Percentiles rank a stretch among this genome's conserved stretches.
phyloP scores from a whole-genome alignment of 1,140 invertebrate genomes.

The Neodiprion lecontei region DNA sequence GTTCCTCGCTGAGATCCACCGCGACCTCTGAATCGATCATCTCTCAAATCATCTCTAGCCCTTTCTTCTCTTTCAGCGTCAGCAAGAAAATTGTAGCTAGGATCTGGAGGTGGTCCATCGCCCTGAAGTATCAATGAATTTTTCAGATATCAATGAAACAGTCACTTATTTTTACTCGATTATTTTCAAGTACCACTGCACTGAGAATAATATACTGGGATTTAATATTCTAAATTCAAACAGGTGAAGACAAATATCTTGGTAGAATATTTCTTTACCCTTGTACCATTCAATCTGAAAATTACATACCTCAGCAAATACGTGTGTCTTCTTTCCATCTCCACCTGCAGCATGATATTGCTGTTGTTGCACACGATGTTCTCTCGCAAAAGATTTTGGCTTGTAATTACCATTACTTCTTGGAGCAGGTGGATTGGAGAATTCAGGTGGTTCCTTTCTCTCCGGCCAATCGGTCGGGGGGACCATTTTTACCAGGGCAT shows the following conservation, averaged over 20 bases:
- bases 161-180: background rate
- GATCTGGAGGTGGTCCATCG: conserved; percentile 61
- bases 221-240: conserved; percentile 14
- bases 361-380: conserved; percentile 34
- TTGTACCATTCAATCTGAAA: conserved; percentile 20
- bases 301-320: conserved; percentile 47
- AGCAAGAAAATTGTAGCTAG: conserved; percentile 61
- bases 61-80: conserved; percentile 57
- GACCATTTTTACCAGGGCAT: conserved; percentile 59
- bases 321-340: conserved; percentile 50
- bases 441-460: conserved; percentile 55
- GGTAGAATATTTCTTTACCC: background rate
- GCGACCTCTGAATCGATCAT: conserved; percentile 43
- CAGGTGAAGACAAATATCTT: too few species aligned
- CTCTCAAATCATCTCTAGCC: conserved; percentile 33
- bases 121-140: conserved; percentile 38
- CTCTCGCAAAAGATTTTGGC: conserved; percentile 41
- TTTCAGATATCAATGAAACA: conserved; percentile 14
- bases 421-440: conserved; percentile 33
- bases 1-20: conserved; percentile 36
- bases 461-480: conserved; percentile 55
- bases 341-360: conserved; percentile 38
- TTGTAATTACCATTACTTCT: conserved; percentile 26
- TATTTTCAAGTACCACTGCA: conserved; percentile 12
- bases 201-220: conserved; percentile 23